These are phyloP conservation scores for Acipenser oxyrinchus DNA, from an alignment of 2,797 vertebrate genomes.

Conservation along the genomic window DNA sequence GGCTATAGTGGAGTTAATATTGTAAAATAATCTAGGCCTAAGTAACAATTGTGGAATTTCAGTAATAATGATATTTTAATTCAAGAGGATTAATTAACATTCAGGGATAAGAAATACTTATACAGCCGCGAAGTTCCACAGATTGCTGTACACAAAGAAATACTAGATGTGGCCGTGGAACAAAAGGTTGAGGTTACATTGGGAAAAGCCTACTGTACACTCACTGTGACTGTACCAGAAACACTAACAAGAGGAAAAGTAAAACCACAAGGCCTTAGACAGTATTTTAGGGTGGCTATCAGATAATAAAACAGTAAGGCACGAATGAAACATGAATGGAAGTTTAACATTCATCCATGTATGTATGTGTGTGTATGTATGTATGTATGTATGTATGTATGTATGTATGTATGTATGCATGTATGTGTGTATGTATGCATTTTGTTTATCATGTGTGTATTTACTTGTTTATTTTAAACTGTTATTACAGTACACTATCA, in stretches of 20 bases:
- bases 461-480: conserved; percentile 46
- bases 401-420: background rate
- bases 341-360: conserved; percentile 2
- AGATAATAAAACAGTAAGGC: conserved; percentile 1
- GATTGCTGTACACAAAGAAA: too few relatives aligned
- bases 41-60: too few relatives aligned
- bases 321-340: background rate
- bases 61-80: too few relatives aligned
- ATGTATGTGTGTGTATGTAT: conserved; percentile 5
- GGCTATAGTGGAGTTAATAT: too few relatives aligned
- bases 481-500: conserved; percentile 33
- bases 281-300: background rate
- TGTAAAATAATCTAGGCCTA: too few relatives aligned
- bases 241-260: background rate
- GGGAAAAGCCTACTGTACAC: too few relatives aligned
- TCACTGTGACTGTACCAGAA: conserved; percentile 9
- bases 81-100: too few relatives aligned
- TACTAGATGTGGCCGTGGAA: too few relatives aligned
- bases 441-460: background rate
- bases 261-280: background rate
- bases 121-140: too few relatives aligned
- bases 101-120: too few relatives aligned
- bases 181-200: too few relatives aligned
- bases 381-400: background rate
- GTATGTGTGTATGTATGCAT: conserved; percentile 5